Percentiles rank a stretch among this genome's conserved stretches.
Evolutionary conservation across 2,797 vertebrate species (phyloP).

Genomic region (Vespertilio murinus): DNA sequence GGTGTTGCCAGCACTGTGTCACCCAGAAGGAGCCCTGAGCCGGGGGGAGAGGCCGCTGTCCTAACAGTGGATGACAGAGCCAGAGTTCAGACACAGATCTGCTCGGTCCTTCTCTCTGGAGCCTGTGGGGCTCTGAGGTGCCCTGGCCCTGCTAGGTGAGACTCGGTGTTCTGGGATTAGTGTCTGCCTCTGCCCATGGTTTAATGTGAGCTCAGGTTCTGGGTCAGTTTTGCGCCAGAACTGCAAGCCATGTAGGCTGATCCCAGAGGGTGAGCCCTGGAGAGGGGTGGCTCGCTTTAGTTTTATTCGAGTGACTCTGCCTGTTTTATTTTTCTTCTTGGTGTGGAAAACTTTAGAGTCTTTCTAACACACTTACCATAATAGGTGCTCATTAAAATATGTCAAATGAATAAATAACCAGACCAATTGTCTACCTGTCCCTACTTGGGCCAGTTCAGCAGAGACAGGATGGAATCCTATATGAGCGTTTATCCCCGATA

Average conservation of each 20-base stretch:
- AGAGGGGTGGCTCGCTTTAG: background rate
- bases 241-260: background rate
- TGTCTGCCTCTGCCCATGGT: background rate
- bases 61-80: background rate
- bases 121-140: background rate
- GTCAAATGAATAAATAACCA: background rate
- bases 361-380: background rate
- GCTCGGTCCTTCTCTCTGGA: background rate
- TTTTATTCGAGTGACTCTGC: background rate
- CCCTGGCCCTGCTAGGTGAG: background rate
- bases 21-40: background rate
- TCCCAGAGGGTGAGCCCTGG: background rate
- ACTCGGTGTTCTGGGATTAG: background rate
- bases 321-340: background rate
- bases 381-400: background rate
- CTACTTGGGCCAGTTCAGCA: no score
- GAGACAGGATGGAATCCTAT: no score
- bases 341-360: background rate
- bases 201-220: background rate
- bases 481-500: no score
- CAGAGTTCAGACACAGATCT: background rate
- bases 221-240: background rate
- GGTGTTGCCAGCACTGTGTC: background rate
- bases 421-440: no score
- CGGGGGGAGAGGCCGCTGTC: background rate